Evolutionary conservation across 2,797 vertebrate genomes (phyloP), one percentile per base, ranked within the genome.

Genomic region (Momotus momota): DNA sequence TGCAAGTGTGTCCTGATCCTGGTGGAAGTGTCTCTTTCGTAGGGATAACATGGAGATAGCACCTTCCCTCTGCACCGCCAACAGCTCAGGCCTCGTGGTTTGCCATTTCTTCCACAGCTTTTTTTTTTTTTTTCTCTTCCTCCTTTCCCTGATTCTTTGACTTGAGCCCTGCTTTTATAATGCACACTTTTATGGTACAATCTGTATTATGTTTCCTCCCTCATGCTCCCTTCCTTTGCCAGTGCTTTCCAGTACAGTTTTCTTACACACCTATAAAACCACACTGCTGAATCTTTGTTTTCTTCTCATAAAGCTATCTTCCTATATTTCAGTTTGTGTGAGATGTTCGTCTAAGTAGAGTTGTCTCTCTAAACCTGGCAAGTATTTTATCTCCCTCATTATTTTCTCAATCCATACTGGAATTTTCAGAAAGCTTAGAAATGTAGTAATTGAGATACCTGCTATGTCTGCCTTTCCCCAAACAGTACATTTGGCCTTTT

Each of bases 41-140:
- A 22, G 45, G 5, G 29, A 29, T 31, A 60, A 52, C 14, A 4
- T 1, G 11, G 35, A 57, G 26, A 38, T 2, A 14, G 3, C 2
- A 1, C 8, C n/a, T n/a, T 57, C 14, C 2, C 1, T 16, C 71
- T 38, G 57, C 31, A 49, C 15, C 2, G 1, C 48, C 35, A n/a
- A 27, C 31, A 45, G 35, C 43, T 64, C 45, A 2, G 1, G 31
- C 49, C 31, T 15, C 2, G 0, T 2, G 2, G 19, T 19, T n/a
- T 1, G 1, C 27, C 1, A 0, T 14, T 35, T 70, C 26, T 49
- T 27, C 41, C 64, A 49, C 35, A 57, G 57, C 17, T 35, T 35
- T 35, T 35, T 35, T 35, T 35, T 35, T 35, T 35, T 49, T 57
- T 57, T 33, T n/a, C 20, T 48, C 46, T 40, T 38, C 16, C 54